Conservation (phyloP, 2,888 invertebrate species). For the Dryobotodes eremita region DNA sequence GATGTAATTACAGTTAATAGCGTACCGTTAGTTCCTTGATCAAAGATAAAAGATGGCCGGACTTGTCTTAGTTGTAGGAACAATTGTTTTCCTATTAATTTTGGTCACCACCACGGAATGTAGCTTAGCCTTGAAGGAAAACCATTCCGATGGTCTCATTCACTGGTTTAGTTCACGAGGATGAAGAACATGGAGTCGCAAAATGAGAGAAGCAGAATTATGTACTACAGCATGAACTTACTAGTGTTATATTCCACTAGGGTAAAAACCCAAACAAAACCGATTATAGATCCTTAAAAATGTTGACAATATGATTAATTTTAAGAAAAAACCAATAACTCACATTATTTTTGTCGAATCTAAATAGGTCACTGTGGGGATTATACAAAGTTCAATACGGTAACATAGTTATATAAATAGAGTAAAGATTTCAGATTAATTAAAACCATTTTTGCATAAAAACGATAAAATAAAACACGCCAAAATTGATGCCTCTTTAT, state of each 20-base stretch:
- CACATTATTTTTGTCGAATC: too few relatives aligned
- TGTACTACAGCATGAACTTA: too few relatives aligned
- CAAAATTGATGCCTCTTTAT: background rate
- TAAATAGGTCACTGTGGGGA: too few relatives aligned
- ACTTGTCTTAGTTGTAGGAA: background rate
- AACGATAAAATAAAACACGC: background rate
- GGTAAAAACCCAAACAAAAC: background rate
- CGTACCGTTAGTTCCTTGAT: slow-evolving; percentile 36
- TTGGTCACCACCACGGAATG: background rate
- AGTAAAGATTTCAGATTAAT: background rate
- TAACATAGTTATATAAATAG: too few relatives aligned
- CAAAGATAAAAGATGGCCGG: slow-evolving; percentile 20
- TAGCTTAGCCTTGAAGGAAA: background rate
- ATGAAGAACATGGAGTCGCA: background rate
- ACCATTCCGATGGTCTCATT: background rate
- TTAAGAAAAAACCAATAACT: too few relatives aligned
- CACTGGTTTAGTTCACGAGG: background rate
- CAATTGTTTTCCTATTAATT: background rate
- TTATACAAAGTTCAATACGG: too few relatives aligned
- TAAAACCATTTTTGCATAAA: background rate
- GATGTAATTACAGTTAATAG: slow-evolving; percentile 41
- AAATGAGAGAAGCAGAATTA: too few relatives aligned
- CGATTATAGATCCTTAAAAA: too few relatives aligned
- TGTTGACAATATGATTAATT: too few relatives aligned
- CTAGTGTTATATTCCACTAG: background rate